phyloP scores from a whole-genome alignment of 35 echinoderm and acorn worm species.

The Lytechinus pictus region DNA sequence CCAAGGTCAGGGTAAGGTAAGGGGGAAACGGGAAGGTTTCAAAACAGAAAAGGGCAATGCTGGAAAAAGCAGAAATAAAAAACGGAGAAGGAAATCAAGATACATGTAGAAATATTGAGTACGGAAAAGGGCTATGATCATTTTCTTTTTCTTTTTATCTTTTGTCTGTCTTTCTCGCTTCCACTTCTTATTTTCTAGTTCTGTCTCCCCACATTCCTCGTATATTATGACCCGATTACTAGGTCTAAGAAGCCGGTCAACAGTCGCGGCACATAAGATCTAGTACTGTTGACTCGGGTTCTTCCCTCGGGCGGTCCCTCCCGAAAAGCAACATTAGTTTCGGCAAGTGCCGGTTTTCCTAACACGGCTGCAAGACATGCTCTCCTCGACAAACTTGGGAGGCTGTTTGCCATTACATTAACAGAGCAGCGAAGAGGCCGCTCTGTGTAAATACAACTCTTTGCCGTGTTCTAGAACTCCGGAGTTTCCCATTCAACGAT shows the following conservation, averaged over 20 bases:
- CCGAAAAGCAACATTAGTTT: conserved; percentile 39
- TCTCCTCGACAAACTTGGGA: not conserved
- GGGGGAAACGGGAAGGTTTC: not conserved
- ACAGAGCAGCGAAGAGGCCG: not conserved
- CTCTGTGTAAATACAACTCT: not conserved
- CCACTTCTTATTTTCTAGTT: not conserved
- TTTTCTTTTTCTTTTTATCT: not conserved
- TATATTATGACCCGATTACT: not conserved
- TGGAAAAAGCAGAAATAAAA: not conserved
- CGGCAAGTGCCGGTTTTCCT: conserved; percentile 30
- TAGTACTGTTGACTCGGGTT: not conserved
- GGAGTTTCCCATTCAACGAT: not conserved
- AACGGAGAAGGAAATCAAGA: not conserved
- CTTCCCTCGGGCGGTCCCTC: not conserved
- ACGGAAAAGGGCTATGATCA: not conserved
- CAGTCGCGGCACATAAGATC: conserved; percentile 1
- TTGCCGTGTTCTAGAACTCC: not conserved
- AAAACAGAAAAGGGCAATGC: not conserved
- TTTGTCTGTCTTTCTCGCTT: not conserved
- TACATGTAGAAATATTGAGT: not conserved
- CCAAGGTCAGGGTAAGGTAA: not conserved
- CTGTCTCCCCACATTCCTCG: not conserved
- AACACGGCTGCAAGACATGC: conserved; percentile 14
- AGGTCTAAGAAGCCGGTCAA: not conserved
- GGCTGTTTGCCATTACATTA: conserved; percentile 42